Base-by-base conservation (phyloP, 2,113 vertebrate genomes). In the Ailurus styani region DNA sequence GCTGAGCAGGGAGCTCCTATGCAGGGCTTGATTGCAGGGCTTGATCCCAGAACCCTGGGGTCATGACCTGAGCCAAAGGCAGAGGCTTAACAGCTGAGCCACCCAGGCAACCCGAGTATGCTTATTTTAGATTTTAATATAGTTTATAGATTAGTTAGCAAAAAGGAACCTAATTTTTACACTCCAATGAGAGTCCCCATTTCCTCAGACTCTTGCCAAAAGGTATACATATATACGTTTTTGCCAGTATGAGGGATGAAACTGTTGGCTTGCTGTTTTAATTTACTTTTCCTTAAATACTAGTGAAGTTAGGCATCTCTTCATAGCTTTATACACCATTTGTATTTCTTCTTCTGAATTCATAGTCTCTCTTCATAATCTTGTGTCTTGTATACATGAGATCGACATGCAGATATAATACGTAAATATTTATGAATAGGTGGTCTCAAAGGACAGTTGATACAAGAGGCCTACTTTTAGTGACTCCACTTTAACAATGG, bases 121-220 rank as follows among this genome's bases (percentile, higher is more conserved):
- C 12, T 66, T 83, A 78, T 64, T 93, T 88, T 82, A 88, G 4
- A 96, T 68, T 93, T 92, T 91, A 79, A 91, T 81, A 64, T 37
- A 88, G 50, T 91, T 81, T 81, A 79, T 3, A 94, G 50, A 66
- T 94, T 66, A 89, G 14, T 91, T 83, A 88, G 68, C 45, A 64
- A 68, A 96, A 91, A 52, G 20, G 13, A 94, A 81, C n/a, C 42
- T 73, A 85, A 89, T 86, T 86, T 94, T 92, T 85, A 42, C 12
- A 75, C 15, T 85, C 37, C 8, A 66, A 3, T 34, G 11, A 91
- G 21, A 64, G 29, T 52, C 2, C 18, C 10, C 70, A 75, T 91
- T 85, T 90, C 15, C 7, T 85, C 25, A 95, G 9, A 73, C 11
- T 13, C 27, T 88, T 73, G 5, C 6, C 10, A 29, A 91, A 91